Base-by-base conservation (phyloP, 2,888 invertebrate species). In the Acanthopleura granulata region DNA sequence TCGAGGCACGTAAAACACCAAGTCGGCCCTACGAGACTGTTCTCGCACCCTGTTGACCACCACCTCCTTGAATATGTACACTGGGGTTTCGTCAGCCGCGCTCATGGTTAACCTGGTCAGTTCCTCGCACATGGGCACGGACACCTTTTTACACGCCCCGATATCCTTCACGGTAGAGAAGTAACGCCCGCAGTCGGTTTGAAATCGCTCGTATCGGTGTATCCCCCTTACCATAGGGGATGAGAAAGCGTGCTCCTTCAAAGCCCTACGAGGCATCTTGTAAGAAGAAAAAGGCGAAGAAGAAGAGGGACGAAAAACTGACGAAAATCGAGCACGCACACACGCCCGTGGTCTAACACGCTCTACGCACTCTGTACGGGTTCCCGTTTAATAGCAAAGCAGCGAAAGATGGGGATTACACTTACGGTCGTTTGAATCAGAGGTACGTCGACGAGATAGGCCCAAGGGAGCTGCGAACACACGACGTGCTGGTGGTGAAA, bases 321-420 rank as follows among this genome's bases (percentile, higher is more conserved):
- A 51, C 51, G 14, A 51, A 51, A 18, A 51, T 51, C 51, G 51
- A 51, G 18, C 18, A 51, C 18, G 51, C 51, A 51, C 51, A 51
- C 51, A 51, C 51, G 14, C 51, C 51, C 14, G 51, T 51, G 51
- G 51, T 51, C 51, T 14, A 51, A 14, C 51, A 51, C 51, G 51
- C 51, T 51, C 51, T 51, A 51, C 51, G 51, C 51, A 51, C 51
- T 51, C 51, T 51, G 14, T n/a, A n/a, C n/a, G n/a, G n/a, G n/a
- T n/a, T n/a, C n/a, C n/a, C n/a, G n/a, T n/a, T n/a, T n/a, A n/a
- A n/a, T n/a, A n/a, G n/a, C n/a, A n/a, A n/a, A n/a, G n/a, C n/a
- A n/a, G n/a, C n/a, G n/a, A n/a, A n/a, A n/a, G n/a, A n/a, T n/a
- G n/a, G n/a, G n/a, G n/a, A n/a, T n/a, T n/a, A n/a, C n/a, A n/a